A percentile compares a stretch with the other conserved stretches of the same genome.
Evolutionary conservation across 2,797 vertebrate species (phyloP).

Genomic region (Podarcis lilfordi): DNA sequence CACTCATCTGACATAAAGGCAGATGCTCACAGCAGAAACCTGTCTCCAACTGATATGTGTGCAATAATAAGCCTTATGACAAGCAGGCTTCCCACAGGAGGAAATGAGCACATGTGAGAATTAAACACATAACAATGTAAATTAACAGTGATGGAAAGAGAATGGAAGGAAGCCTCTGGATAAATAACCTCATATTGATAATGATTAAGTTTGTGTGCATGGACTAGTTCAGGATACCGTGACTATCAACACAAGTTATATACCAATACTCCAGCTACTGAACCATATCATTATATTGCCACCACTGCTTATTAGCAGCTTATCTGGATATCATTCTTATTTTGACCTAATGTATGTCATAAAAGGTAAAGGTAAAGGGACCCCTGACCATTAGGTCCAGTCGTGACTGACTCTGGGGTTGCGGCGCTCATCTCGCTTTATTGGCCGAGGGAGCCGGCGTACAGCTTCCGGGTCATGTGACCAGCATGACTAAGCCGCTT

Average conservation of each 20-base stretch:
- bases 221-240: neutral
- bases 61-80: conserved; percentile 42
- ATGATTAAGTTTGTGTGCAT: neutral
- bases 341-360: neutral
- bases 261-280: neutral
- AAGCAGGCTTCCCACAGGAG: conserved; percentile 16
- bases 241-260: neutral
- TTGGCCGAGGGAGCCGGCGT: too few relatives aligned
- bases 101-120: neutral
- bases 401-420: too few relatives aligned
- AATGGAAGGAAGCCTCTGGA: conserved; percentile 6
- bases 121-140: conserved; percentile 22
- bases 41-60: conserved; percentile 9
- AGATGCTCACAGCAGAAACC: conserved; percentile 59
- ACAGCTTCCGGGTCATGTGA: too few relatives aligned
- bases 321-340: neutral
- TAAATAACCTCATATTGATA: neutral
- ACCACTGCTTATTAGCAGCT: neutral
- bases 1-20: conserved; percentile 48
- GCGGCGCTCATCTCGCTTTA: too few relatives aligned
- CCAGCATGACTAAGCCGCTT: too few relatives aligned
- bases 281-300: neutral
- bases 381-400: too few relatives aligned
- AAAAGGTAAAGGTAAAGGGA: too few relatives aligned
- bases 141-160: conserved; percentile 4